Evolutionary conservation across 2,888 invertebrate species (phyloP).

Genomic region (Ariolimax columbianus): DNA sequence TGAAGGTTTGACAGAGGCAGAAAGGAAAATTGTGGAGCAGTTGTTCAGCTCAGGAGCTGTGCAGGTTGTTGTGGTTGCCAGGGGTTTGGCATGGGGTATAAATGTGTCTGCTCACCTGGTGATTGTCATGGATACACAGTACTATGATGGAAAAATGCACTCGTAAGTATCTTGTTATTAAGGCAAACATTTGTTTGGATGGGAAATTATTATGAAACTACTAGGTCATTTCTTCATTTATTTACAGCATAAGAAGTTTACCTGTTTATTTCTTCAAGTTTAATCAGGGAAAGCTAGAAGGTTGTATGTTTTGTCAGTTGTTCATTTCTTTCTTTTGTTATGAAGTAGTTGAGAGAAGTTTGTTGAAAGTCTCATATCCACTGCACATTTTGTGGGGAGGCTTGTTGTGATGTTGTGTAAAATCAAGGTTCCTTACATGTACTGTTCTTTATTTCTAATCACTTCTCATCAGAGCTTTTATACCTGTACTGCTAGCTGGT

Average conservation of each 20-base stretch:
- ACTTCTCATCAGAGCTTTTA: too few species aligned
- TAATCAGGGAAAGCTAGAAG: too few species aligned
- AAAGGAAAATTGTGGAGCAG: constrained; percentile 94
- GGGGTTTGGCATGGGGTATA: constrained; percentile 94
- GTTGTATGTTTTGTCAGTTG: too few species aligned
- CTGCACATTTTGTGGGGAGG: too few species aligned
- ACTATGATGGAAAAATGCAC: constrained; percentile 87
- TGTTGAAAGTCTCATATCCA: too few species aligned
- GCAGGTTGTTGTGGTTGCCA: constrained; percentile 91
- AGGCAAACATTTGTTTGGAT: not conserved
- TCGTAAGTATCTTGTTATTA: constrained; percentile 63
- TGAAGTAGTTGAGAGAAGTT: too few species aligned
- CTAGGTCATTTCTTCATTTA: not conserved
- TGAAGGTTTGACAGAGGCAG: constrained; percentile 91
- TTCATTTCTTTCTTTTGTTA: too few species aligned
- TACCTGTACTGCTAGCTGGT: too few species aligned
- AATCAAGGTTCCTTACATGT: too few species aligned
- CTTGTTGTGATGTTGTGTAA: too few species aligned
- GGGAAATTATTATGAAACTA: not conserved
- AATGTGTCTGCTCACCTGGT: constrained; percentile 94
- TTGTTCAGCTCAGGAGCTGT: constrained; percentile 95
- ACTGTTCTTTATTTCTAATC: too few species aligned
- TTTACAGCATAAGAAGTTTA: not conserved
- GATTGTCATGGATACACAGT: constrained; percentile 97
- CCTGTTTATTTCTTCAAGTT: not conserved